Evolutionary conservation across 2,113 vertebrate genomes (phyloP).

Genomic region (Neotoma lepida): DNA sequence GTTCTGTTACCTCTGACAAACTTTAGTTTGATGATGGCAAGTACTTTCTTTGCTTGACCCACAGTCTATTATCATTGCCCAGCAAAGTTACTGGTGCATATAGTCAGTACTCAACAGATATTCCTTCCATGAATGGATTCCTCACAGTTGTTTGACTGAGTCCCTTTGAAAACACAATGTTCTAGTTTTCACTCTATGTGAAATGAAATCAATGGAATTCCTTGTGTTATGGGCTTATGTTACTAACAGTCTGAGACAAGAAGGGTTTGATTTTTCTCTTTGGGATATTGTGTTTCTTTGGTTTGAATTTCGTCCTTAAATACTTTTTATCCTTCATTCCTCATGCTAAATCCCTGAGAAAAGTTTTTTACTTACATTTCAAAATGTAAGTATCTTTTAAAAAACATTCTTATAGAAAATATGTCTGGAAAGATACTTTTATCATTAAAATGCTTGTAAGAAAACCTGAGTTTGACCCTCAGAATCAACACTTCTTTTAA

Average conservation of each 20-base stretch:
- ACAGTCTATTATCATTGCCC: not conserved
- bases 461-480: not conserved
- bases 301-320: conserved; percentile 4
- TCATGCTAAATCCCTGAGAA: not conserved
- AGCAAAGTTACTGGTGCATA: not conserved
- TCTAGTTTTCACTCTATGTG: no score
- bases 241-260: not conserved
- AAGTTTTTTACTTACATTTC: not conserved
- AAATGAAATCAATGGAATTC: not conserved
- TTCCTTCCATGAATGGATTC: not conserved
- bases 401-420: not conserved
- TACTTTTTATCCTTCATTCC: not conserved
- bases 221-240: not conserved
- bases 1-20: not conserved
- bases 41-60: not conserved
- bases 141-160: not conserved
- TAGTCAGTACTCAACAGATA: not conserved
- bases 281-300: not conserved
- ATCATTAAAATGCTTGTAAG: not conserved
- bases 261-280: conserved; percentile 33
- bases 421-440: not conserved
- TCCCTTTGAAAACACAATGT: not conserved
- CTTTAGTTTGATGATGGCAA: not conserved
- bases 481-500: no score
- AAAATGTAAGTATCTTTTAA: not conserved